Evolutionary conservation across 2,888 invertebrate species (phyloP).

Genomic region (Machimus rusticus): DNA sequence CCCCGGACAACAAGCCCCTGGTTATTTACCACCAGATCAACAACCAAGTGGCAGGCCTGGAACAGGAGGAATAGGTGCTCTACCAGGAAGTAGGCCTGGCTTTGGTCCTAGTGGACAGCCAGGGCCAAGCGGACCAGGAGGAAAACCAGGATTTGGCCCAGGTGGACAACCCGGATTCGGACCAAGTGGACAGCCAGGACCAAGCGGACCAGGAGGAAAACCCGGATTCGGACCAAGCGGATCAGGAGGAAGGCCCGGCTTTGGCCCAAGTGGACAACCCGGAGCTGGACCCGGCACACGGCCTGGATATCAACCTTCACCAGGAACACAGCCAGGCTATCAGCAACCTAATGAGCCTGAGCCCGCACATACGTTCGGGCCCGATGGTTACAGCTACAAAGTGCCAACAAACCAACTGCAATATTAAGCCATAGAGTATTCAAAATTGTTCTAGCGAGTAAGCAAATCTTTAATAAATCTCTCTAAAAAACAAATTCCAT

Average conservation of each 20-base stretch:
- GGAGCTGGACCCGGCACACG: not conserved
- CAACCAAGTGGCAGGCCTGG: not conserved
- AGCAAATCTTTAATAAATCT: not conserved
- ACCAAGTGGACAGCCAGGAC: not conserved
- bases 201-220: not conserved
- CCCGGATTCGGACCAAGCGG: not conserved
- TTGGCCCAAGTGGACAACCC: not conserved
- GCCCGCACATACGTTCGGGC: conserved; percentile 51
- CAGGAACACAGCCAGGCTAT: not conserved
- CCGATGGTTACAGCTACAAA: conserved; percentile 61
- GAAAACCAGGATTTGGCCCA: not conserved
- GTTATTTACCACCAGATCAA: not conserved
- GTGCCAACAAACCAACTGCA: conserved; percentile 59
- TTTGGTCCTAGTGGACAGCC: not conserved
- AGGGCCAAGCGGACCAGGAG: not conserved
- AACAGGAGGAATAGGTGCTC: not conserved
- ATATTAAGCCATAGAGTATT: conserved; percentile 46
- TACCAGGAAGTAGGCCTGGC: conserved; percentile 42
- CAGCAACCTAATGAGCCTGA: conserved; percentile 32
- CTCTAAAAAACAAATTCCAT: not conserved
- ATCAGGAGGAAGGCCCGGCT: not conserved
- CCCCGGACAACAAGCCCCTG: not conserved
- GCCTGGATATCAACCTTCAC: not conserved
- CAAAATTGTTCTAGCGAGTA: not conserved
- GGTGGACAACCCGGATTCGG: not conserved